Percentiles rank a stretch among this genome's conserved stretches.
Evolutionary conservation across 2,888 invertebrate species (phyloP).

Genomic region (Chromoteleia sp.): DNA sequence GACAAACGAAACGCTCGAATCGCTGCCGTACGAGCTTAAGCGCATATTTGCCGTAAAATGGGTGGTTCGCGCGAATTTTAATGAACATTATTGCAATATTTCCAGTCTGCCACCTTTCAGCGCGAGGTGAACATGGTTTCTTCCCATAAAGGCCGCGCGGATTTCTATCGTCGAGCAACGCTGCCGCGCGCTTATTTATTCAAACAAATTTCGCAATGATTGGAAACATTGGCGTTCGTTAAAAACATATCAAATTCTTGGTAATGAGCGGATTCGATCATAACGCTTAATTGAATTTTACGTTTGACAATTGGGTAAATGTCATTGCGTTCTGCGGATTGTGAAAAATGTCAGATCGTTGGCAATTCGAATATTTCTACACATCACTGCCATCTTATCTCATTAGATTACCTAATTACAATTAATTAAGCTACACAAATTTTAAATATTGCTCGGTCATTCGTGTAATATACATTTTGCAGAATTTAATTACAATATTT

Average conservation of each 20-base stretch:
- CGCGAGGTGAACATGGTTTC: constrained; percentile 10
- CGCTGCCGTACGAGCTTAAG: neutral
- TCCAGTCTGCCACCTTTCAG: constrained; percentile 28
- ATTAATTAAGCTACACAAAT: no score
- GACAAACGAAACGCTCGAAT: constrained; percentile 1
- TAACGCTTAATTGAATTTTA: constrained; percentile 23
- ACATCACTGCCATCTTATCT: neutral
- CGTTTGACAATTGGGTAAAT: neutral
- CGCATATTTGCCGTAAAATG: constrained; percentile 25
- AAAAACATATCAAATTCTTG: constrained; percentile 25
- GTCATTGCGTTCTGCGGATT: neutral
- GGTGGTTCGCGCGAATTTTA: constrained; percentile 41
- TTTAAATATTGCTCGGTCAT: no score
- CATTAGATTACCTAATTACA: neutral
- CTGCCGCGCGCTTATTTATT: neutral
- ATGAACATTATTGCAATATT: constrained; percentile 38
- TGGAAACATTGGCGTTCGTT: constrained; percentile 14
- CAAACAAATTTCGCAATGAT: constrained; percentile 25
- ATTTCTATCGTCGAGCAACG: no score
- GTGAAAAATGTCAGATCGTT: neutral
- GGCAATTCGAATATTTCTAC: neutral
- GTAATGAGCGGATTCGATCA: constrained; percentile 9
- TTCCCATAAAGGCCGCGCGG: constrained; percentile 25
- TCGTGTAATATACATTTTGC: no score
- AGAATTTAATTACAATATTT: no score